Evolutionary conservation across 2,113 vertebrate genomes (phyloP).

Genomic region (Micronisus gabar): DNA sequence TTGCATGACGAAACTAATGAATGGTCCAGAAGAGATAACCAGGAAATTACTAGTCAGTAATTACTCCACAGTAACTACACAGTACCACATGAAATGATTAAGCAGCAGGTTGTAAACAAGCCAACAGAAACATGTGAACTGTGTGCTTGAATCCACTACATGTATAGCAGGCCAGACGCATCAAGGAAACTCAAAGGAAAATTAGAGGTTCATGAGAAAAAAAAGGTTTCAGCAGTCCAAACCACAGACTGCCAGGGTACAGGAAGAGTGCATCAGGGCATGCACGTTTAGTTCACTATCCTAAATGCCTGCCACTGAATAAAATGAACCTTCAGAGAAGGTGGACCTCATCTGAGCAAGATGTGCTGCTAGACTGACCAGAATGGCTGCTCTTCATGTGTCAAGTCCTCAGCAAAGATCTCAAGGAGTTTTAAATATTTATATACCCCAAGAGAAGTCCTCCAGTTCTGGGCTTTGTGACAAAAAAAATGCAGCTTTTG

Average conservation of each 20-base stretch:
- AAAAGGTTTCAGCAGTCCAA: not conserved
- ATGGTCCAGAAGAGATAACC: not conserved
- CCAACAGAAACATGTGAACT: not conserved
- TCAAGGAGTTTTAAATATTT: not conserved
- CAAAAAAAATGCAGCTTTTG: not conserved
- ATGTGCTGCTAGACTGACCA: not conserved
- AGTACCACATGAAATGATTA: not conserved
- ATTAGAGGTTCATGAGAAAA: not conserved
- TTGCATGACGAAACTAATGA: not conserved
- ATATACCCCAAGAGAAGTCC: not conserved
- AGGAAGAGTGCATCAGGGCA: not conserved
- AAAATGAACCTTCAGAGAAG: not conserved
- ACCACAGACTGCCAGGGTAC: not conserved
- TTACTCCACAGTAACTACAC: not conserved
- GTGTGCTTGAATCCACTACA: not conserved
- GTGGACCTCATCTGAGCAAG: not conserved
- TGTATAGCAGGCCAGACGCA: not conserved
- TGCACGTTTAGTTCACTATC: fast-evolving
- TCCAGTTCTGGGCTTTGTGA: not conserved
- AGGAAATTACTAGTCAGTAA: not conserved
- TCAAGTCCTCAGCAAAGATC: not conserved
- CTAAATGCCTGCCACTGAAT: not conserved
- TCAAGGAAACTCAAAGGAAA: not conserved
- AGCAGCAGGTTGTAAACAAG: not conserved
- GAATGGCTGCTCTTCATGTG: not conserved